Evolutionary conservation across 2,888 invertebrate species (phyloP).

Genomic region (Leptothorax acervorum): DNA sequence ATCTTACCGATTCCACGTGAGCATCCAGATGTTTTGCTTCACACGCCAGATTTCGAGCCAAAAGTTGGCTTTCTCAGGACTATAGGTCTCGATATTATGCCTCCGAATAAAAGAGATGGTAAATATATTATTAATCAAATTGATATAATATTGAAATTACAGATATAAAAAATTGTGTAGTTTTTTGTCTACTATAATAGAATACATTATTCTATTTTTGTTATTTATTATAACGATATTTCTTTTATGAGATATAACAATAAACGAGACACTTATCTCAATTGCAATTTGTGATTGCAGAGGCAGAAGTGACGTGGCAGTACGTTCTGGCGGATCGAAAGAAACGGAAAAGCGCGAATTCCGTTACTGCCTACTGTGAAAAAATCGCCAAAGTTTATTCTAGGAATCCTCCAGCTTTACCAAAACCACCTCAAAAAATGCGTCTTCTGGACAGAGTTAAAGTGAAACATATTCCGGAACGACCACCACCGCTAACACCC

Average conservation of each 20-base stretch:
- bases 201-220: not conserved
- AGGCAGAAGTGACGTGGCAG: constrained; percentile 89
- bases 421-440: constrained; percentile 81
- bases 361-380: constrained; percentile 86
- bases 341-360: constrained; percentile 86
- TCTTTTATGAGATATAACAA: not conserved
- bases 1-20: constrained; percentile 86
- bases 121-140: constrained; percentile 64
- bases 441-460: constrained; percentile 80
- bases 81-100: constrained; percentile 87
- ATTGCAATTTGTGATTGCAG: constrained; percentile 84
- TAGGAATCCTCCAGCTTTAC: constrained; percentile 79
- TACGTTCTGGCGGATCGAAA: constrained; percentile 89
- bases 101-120: constrained; percentile 88
- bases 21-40: constrained; percentile 86
- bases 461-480: constrained; percentile 78
- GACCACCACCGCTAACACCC: constrained; percentile 80
- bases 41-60: constrained; percentile 86
- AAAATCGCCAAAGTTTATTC: constrained; percentile 82
- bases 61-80: constrained; percentile 88
- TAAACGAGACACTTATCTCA: not conserved
- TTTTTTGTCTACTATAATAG: not conserved
- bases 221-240: constrained; percentile 29
- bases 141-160: not conserved
- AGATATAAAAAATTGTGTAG: not conserved